phyloP scores from a whole-genome alignment of 2,888 invertebrate species.

The Drosophila siamana region DNA sequence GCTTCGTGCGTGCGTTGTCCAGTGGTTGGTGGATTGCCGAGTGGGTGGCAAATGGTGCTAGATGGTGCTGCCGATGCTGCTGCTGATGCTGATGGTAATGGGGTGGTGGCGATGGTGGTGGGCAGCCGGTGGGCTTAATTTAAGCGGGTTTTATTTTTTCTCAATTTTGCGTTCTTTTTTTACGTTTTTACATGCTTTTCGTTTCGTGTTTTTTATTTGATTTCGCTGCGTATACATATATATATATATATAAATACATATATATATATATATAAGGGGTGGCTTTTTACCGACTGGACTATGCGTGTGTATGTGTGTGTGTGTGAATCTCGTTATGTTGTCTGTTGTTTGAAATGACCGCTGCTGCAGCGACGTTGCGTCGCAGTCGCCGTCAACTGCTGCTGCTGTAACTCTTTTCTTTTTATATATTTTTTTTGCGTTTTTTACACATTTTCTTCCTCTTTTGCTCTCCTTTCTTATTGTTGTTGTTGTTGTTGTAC shows the following conservation, averaged over 20 bases:
- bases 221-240: conserved; percentile 52
- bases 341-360: conserved; percentile 79
- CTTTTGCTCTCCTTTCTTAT: conserved; percentile 2
- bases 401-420: conserved; percentile 70
- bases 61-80: conserved; percentile 10
- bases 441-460: conserved; percentile 45
- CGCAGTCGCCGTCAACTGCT: conserved; percentile 46
- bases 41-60: conserved; percentile 16
- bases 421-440: conserved; percentile 1
- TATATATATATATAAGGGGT: conserved; percentile 51
- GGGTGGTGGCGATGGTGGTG: conserved; percentile 37
- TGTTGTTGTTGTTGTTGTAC: conserved; percentile 25
- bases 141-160: conserved; percentile 82
- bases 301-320: conserved; percentile 50
- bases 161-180: conserved; percentile 71
- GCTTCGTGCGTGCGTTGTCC: conserved; percentile 74
- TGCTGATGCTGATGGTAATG: conserved; percentile 18
- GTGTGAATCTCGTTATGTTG: conserved; percentile 76
- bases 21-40: conserved; percentile 55
- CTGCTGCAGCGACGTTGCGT: conserved; percentile 62
- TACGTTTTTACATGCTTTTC: conserved; percentile 62
- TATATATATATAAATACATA: conserved; percentile 17
- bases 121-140: conserved; percentile 78
- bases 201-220: conserved; percentile 75
- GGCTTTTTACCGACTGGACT: conserved; percentile 49